phyloP scores from a whole-genome alignment of 2,888 invertebrate species.

The Melikaiella ostensackeni region DNA sequence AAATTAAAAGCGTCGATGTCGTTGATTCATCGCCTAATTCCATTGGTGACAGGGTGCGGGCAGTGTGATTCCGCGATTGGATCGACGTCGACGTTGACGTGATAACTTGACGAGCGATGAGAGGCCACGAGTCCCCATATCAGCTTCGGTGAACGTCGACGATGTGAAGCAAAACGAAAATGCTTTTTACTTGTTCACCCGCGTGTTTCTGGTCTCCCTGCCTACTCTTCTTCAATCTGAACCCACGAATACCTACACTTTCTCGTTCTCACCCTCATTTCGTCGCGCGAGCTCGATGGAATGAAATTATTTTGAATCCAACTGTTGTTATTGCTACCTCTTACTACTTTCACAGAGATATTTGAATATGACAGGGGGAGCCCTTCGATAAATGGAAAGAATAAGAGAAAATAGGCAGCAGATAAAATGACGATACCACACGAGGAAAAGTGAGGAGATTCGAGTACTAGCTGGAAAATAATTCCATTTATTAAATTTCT shows the following conservation, averaged over 20 bases:
- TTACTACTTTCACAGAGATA: conserved; percentile 50
- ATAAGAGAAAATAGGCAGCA: neutral
- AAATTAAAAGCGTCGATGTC: conserved; percentile 33
- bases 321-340: conserved; percentile 60
- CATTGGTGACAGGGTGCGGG: conserved; percentile 51
- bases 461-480: neutral
- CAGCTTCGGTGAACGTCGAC: conserved; percentile 56
- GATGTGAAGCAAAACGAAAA: conserved; percentile 62
- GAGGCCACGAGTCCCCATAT: conserved; percentile 46
- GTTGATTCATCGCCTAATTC: conserved; percentile 66
- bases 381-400: conserved; percentile 34
- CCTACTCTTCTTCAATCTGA: neutral
- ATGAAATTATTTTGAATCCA: conserved; percentile 63
- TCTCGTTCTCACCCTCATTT: conserved; percentile 31
- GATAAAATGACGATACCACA: neutral
- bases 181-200: conserved; percentile 46
- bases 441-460: neutral
- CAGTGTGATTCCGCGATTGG: conserved; percentile 38
- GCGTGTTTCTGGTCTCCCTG: conserved; percentile 1
- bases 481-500: too few species aligned
- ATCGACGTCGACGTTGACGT: conserved; percentile 67
- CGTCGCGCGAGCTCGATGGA: conserved; percentile 45
- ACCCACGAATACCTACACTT: neutral
- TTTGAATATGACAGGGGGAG: too few species aligned
- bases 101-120: conserved; percentile 51